Base-by-base conservation (phyloP, 2,888 invertebrate species). In the Hyppa rectilinea region DNA sequence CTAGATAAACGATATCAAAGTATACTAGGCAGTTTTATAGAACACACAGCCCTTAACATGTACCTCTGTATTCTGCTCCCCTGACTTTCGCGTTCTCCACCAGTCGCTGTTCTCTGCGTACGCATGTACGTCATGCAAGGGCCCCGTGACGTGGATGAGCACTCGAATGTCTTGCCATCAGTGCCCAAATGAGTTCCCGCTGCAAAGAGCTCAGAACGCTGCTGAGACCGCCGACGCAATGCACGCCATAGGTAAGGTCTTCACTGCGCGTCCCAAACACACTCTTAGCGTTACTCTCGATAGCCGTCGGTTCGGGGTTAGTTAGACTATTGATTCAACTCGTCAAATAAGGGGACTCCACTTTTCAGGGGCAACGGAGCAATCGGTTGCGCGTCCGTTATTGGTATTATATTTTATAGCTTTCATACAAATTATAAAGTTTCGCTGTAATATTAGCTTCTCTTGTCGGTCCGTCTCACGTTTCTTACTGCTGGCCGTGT, bases 21-120 rank as follows among this genome's bases (percentile, higher is more conserved):
- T 76, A 60, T 43, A 38, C 23, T 71, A 58, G 68, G 17, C 52
- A 3, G 29, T 29, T 45, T 23, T 20, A 9, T 53, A 72, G 14
- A 49, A n/a, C 38, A 31, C 58, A 26, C 31, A 50, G 17, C 26
- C 60, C 26, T 29, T 52, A 12, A 31, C 23, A 6, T 43, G 26
- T 64, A 49, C 5, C 52, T n/a, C 2, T 52, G 20, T 17, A 72
- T 38, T 76, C 26, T 64, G 72, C 26, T n/a, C 20, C 58, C 53
- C 43, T 80, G 45, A 73, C 59, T 52, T 36, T 40, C 59, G 40
- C 59, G 59, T 63, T 69, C 34, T 67, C 45, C 50, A 43, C 0
- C 87, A 95, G 95, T 75, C 90, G 63, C 40, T 94, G 71, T 96
- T 95, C 85, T 90, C 88, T 20, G 95, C 95, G 20, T 95, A 95